Base-by-base conservation (phyloP, 2,797 vertebrate species). In the Bovichtus variegatus region DNA sequence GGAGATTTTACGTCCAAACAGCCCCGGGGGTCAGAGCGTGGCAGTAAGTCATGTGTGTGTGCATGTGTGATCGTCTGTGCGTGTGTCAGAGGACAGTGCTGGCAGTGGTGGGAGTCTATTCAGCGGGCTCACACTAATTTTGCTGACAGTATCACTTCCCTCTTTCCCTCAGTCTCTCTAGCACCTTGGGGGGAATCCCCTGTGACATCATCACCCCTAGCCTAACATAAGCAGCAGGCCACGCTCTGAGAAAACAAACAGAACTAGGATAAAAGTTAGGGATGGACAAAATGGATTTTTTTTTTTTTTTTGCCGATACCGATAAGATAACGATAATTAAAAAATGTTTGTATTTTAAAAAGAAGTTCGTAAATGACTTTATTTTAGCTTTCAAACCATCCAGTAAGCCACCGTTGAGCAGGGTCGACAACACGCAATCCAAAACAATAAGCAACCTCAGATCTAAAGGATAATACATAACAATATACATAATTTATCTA, bases 1-100 rank as follows among this genome's bases (percentile, higher is more conserved):
- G 79, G 84, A 77, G 82, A 92, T 89, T 71, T 83, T 81, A 81
- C 2, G 27, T 80, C 63, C 66, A 81, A 82, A 60, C 49, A 71
- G 57, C 81, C 68, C 79, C 6, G 6, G 49, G 74, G 87, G 81
- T 83, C 76, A 80, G 47, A 82, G 58, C 2, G 4, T 59, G 80
- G 71, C 73, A 66, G 51, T 46, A 78, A 69, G 74, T 76, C 69
- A 34, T 63, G 55, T 59, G 60, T 58, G 29, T 65, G 49, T 31
- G 65, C 29, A 29, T 40, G 60, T 38, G 74, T 29, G 61, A 53
- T 40, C 44, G 34, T 36, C 21, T 40, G 47, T 31, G 70, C 51
- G 62, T 46, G 67, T 68, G 66, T 87, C 55, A 73, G 58, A 82
- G 60, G 61, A 61, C 82, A 57, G 44, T 12, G 65, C 67, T 78